A percentile compares a stretch with the other conserved stretches of the same genome.
Evolutionary conservation across 2,113 vertebrate genomes (phyloP).

Genomic region (Hippocampus mohnikei): DNA sequence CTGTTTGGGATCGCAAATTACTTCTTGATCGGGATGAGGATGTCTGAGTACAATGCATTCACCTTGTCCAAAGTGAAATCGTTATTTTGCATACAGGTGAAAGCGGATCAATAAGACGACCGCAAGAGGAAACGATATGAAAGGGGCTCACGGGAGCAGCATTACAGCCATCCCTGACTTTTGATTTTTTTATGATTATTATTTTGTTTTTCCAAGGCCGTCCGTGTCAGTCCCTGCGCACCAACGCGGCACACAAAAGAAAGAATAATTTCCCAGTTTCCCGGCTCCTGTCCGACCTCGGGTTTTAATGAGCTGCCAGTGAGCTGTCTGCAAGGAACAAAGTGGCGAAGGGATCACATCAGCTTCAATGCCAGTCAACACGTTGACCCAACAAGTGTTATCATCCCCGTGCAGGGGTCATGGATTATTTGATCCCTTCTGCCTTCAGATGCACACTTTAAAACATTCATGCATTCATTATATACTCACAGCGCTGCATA

Average conservation of each 20-base stretch:
- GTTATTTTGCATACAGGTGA: slow-evolving; percentile 1
- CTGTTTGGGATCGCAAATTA: slow-evolving; percentile 16
- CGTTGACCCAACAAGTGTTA: too few relatives aligned
- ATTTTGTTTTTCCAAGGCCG: slow-evolving; percentile 2
- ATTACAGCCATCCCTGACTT: slow-evolving; percentile 18
- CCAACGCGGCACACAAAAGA: background rate
- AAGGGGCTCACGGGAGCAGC: slow-evolving; percentile 6
- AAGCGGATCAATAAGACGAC: slow-evolving; percentile 29
- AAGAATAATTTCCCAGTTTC: slow-evolving; percentile 2
- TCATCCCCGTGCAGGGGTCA: background rate
- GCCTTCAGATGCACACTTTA: background rate
- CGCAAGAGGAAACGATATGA: slow-evolving; percentile 4
- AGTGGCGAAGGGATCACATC: background rate
- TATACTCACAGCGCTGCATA: too few relatives aligned
- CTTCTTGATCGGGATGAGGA: background rate
- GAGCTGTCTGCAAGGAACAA: background rate
- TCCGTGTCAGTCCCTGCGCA: background rate
- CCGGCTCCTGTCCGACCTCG: slow-evolving; percentile 1
- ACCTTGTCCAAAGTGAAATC: slow-evolving; percentile 39
- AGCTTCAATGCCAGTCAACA: background rate
- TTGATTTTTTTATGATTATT: slow-evolving; percentile 1
- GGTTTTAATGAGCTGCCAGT: background rate
- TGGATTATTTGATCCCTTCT: background rate
- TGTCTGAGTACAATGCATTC: slow-evolving; percentile 5
- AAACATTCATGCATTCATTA: background rate